Evolutionary conservation across 2,888 invertebrate species (phyloP).

Genomic region (Orgyia antiqua): DNA sequence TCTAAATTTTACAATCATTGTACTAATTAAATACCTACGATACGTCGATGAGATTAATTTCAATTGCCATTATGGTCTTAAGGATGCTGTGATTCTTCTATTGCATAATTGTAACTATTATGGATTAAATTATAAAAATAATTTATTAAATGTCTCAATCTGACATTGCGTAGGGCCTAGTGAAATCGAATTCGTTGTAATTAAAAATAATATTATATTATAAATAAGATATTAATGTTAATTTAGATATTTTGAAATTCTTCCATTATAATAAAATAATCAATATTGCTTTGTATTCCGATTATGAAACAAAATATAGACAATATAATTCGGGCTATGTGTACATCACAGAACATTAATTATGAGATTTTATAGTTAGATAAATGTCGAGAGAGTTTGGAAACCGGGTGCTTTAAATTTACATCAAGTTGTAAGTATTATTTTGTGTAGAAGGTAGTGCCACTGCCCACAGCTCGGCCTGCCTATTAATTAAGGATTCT

Average conservation of each 20-base stretch:
- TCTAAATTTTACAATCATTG: constrained; percentile 77
- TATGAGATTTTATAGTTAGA: constrained; percentile 67
- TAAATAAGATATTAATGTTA: constrained; percentile 51
- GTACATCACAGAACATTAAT: constrained; percentile 50
- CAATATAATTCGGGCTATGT: constrained; percentile 65
- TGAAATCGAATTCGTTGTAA: constrained; percentile 73
- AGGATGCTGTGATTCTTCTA: constrained; percentile 78
- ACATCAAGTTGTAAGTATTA: constrained; percentile 71
- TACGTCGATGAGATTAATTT: constrained; percentile 74
- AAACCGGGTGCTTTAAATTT: constrained; percentile 78
- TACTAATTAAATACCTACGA: constrained; percentile 69
- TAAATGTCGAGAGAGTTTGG: constrained; percentile 74
- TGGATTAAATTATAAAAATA: constrained; percentile 47
- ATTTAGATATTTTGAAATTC: constrained; percentile 68
- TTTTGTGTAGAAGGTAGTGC: constrained; percentile 62
- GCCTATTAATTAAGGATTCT: constrained; percentile 19
- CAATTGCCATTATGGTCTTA: constrained; percentile 75
- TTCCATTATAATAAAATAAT: constrained; percentile 58
- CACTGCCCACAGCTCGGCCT: constrained; percentile 7
- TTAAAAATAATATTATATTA: constrained; percentile 46
- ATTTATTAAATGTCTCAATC: constrained; percentile 58
- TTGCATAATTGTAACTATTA: constrained; percentile 73
- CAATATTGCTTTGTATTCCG: constrained; percentile 57
- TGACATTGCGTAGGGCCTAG: constrained; percentile 73
- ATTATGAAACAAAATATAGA: constrained; percentile 57